phyloP scores from a whole-genome alignment of 35 echinoderm and acorn worm species.

The Patiria miniata region DNA sequence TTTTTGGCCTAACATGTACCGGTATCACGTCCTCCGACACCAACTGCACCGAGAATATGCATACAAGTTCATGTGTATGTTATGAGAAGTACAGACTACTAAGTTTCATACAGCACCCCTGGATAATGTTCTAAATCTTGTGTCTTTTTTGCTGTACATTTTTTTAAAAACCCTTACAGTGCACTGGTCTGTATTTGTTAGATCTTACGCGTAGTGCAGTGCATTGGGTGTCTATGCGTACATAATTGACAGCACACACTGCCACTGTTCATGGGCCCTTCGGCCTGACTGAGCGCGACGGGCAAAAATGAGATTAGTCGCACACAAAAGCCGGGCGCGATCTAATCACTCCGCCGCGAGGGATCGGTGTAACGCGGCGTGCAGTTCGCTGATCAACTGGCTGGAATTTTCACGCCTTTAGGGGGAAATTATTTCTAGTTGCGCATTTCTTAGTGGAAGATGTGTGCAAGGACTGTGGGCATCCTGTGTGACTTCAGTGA shows the following conservation, averaged over 20 bases:
- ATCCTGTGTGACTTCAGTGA: not conserved
- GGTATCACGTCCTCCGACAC: no score
- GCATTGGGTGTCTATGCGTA: no score
- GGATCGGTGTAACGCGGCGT: slow-evolving; percentile 10
- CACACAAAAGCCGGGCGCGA: not conserved
- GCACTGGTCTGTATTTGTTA: no score
- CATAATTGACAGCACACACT: not conserved
- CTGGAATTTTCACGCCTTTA: not conserved
- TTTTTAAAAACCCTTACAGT: no score
- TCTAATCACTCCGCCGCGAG: not conserved
- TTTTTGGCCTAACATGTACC: no score
- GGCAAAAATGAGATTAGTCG: not conserved
- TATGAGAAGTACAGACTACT: no score
- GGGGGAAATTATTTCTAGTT: slow-evolving; percentile 7
- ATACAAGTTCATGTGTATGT: no score
- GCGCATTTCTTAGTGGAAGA: not conserved
- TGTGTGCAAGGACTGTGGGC: not conserved
- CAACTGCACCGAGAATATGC: no score
- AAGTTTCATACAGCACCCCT: no score
- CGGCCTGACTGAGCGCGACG: not conserved
- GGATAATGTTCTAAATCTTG: no score
- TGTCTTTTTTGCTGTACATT: no score
- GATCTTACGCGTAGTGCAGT: no score
- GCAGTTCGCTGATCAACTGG: not conserved
- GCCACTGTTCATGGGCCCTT: not conserved